phyloP scores from a whole-genome alignment of 2,797 vertebrate species.

The Okamejei kenojei region DNA sequence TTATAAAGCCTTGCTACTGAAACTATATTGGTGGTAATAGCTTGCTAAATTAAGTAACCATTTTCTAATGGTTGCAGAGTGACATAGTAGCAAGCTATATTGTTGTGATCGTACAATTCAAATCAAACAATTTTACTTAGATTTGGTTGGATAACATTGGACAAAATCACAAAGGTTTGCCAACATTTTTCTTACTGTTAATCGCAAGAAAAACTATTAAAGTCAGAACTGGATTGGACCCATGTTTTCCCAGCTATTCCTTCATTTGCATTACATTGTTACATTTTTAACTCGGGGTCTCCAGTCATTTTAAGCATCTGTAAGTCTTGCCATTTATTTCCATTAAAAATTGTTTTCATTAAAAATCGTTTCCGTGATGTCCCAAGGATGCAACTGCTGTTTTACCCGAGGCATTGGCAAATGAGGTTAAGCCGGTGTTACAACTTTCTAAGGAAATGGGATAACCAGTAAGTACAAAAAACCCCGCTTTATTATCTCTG shows the following conservation, averaged over 20 bases:
- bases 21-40: not conserved
- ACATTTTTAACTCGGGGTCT: not conserved
- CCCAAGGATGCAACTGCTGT: slow-evolving; percentile 30
- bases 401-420: slow-evolving; percentile 30
- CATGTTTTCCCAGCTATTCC: not conserved
- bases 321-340: slow-evolving; percentile 27
- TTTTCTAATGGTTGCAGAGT: not conserved
- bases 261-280: not conserved
- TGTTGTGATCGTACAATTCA: not conserved
- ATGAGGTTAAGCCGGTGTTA: slow-evolving; percentile 33
- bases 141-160: not conserved
- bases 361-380: slow-evolving; percentile 34
- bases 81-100: not conserved
- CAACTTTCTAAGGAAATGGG: slow-evolving; percentile 36
- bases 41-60: not conserved
- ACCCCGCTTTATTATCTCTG: slow-evolving; percentile 25
- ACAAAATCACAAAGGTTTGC: not conserved
- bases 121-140: not conserved
- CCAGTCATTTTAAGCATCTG: slow-evolving; percentile 20
- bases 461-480: slow-evolving; percentile 31
- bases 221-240: not conserved
- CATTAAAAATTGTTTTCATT: slow-evolving; percentile 20
- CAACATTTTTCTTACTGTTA: not conserved
- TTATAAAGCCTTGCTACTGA: not conserved
- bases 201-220: not conserved